These are phyloP conservation scores for Danionella cerebrum DNA, from an alignment of 2,113 vertebrate species.

Conservation along the genomic window DNA sequence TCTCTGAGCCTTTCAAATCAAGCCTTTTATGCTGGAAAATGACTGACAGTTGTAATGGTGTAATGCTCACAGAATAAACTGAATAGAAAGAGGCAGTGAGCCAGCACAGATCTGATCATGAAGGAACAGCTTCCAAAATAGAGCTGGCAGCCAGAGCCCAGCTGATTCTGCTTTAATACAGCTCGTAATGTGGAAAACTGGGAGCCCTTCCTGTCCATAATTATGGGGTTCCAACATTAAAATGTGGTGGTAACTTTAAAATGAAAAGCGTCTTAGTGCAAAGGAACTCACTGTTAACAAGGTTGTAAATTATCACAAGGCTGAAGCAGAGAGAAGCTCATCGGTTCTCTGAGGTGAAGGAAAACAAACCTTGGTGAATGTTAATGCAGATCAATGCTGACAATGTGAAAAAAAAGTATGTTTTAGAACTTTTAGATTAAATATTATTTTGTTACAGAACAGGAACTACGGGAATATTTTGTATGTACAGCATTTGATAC, in stretches of 20 bases:
- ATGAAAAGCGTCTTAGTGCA: slow-evolving; percentile 44
- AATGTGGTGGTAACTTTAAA: slow-evolving; percentile 41
- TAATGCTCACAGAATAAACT: slow-evolving; percentile 58
- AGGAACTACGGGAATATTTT: too few species aligned
- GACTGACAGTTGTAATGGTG: slow-evolving; percentile 75
- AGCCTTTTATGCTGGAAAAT: slow-evolving; percentile 60
- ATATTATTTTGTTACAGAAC: too few species aligned
- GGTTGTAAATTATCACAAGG: slow-evolving; percentile 47
- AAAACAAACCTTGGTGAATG: slow-evolving; percentile 28
- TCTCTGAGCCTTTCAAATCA: slow-evolving; percentile 71
- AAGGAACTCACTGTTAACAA: slow-evolving; percentile 47
- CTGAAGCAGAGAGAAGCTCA: slow-evolving; percentile 15
- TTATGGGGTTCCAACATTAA: slow-evolving; percentile 56
- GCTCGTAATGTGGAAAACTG: slow-evolving; percentile 69
- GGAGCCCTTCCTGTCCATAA: slow-evolving; percentile 71
- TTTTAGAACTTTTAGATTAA: too few species aligned
- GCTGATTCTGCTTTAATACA: slow-evolving; percentile 74
- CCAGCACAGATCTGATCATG: slow-evolving; percentile 52
- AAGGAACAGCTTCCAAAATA: slow-evolving; percentile 60
- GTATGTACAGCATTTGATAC: too few species aligned
- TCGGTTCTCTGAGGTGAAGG: slow-evolving; percentile 13
- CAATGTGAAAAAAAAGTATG: not conserved
- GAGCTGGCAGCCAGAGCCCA: slow-evolving; percentile 55
- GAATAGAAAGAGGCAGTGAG: slow-evolving; percentile 68
- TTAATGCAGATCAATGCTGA: not conserved